phyloP scores from a whole-genome alignment of 2,797 vertebrate genomes.

The Pristis pectinata region DNA sequence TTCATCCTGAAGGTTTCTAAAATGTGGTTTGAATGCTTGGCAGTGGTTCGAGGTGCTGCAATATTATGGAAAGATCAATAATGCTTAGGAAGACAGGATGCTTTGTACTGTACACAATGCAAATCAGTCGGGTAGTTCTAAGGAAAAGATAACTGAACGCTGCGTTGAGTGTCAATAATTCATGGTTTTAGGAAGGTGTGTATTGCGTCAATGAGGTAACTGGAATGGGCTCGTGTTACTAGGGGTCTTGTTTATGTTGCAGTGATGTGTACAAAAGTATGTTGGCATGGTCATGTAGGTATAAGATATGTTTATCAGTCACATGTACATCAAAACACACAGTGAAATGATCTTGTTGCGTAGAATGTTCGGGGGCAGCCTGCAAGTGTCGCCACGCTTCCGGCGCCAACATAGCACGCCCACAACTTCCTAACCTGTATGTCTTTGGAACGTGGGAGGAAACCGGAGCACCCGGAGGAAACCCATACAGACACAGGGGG shows the following conservation, averaged over 20 bases:
- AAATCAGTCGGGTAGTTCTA: background rate
- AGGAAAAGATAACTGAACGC: background rate
- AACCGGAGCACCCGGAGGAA: no score
- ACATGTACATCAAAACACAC: no score
- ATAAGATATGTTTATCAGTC: no score
- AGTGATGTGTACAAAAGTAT: background rate
- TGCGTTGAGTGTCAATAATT: background rate
- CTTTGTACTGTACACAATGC: background rate
- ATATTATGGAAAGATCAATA: background rate
- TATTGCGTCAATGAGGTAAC: background rate
- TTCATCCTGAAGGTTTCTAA: background rate
- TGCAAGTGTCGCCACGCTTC: no score
- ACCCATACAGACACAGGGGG: no score
- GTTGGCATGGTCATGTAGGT: background rate
- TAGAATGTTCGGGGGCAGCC: no score
- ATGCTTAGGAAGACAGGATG: background rate
- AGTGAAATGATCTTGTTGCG: no score
- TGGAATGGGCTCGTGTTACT: background rate
- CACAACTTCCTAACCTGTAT: no score
- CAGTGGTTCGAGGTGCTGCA: background rate
- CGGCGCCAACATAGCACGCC: no score
- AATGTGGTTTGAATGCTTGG: background rate
- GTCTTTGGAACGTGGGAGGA: no score
- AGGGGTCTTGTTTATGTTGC: background rate
- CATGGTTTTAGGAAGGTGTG: background rate